Evolutionary conservation across 2,113 vertebrate genomes (phyloP).

Genomic region (Scartelaos histophorus): DNA sequence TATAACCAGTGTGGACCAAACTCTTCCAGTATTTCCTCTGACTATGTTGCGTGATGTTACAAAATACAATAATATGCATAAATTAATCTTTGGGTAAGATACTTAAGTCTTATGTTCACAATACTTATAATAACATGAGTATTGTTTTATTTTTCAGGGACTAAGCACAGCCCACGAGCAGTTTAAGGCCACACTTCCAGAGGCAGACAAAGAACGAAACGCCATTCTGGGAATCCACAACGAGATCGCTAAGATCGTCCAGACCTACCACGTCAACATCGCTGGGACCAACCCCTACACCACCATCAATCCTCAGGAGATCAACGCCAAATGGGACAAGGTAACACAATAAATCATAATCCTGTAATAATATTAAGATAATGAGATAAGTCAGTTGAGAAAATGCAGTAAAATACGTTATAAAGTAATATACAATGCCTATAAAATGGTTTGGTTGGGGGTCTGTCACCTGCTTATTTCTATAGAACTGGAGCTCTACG

Average conservation of each 20-base stretch:
- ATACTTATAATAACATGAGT: background rate
- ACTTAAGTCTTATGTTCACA: background rate
- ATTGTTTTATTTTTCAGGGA: slow-evolving; percentile 76
- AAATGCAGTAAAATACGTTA: too few species aligned
- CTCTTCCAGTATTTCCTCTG: too few species aligned
- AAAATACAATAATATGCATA: too few species aligned
- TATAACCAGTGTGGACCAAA: too few species aligned
- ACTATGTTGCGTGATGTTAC: too few species aligned
- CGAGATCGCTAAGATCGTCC: slow-evolving; percentile 95
- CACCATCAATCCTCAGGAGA: slow-evolving; percentile 92
- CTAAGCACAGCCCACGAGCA: slow-evolving; percentile 96
- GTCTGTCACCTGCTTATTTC: too few species aligned
- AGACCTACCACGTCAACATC: slow-evolving; percentile 98
- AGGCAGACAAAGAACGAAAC: slow-evolving; percentile 94
- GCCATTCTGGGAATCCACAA: slow-evolving; percentile 98
- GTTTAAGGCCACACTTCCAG: slow-evolving; percentile 96
- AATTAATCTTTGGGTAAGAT: background rate
- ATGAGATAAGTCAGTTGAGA: too few species aligned
- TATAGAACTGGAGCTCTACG: too few species aligned
- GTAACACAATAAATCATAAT: slow-evolving; percentile 61
- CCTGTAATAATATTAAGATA: too few species aligned
- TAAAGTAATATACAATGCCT: background rate
- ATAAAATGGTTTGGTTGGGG: background rate
- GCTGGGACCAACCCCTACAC: slow-evolving; percentile 95
- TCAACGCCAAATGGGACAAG: slow-evolving; percentile 97